Evolutionary conservation across 2,888 invertebrate species (phyloP), one percentile per base, ranked within the genome.

Genomic region (Dendrolimus pini): DNA sequence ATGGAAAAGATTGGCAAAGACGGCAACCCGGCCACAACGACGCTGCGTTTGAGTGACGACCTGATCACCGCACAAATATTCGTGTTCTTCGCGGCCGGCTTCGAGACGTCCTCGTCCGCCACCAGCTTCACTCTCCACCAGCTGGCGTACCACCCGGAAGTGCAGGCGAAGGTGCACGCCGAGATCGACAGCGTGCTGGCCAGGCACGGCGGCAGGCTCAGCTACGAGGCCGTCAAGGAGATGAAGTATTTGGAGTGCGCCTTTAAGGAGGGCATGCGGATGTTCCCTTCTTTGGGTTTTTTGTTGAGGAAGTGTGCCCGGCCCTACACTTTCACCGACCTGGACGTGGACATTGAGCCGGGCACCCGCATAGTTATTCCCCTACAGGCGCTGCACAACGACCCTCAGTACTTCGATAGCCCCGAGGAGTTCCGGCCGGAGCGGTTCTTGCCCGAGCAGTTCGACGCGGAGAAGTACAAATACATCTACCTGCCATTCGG

Each of bases 261-360:
- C 0, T 79, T 83, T 58, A 78, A 70, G 56, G 86, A 86, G 58
- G 76, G 75, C 18, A 73, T 84, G 72, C 66, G 82, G 13, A 75
- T 82, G 69, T 84, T 84, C 54, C 85, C 85, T 0, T 81, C 86
- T 0, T 69, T 84, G 0, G 85, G 85, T 0, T 80, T 73, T 60
- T 60, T 85, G 41, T 60, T 78, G 3, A 66, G 85, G 18, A 66
- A 67, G 54, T 75, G 78, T 56, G 74, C 73, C 3, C 69, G 70
- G 7, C 62, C 71, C 8, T 83, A 82, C 56, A 79, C 77, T 0
- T 65, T 85, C 13, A 72, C 77, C 0, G 82, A 81, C n/a, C 55
- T 80, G 2, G 63, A 66, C 8, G 52, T 85, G 41, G 67, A 71
- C 1, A 70, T 85, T 1, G 84, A 83, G 53, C 67, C 72, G 55